Conservation (phyloP, 2,797 vertebrate genomes). For the Trematocara caparti region DNA sequence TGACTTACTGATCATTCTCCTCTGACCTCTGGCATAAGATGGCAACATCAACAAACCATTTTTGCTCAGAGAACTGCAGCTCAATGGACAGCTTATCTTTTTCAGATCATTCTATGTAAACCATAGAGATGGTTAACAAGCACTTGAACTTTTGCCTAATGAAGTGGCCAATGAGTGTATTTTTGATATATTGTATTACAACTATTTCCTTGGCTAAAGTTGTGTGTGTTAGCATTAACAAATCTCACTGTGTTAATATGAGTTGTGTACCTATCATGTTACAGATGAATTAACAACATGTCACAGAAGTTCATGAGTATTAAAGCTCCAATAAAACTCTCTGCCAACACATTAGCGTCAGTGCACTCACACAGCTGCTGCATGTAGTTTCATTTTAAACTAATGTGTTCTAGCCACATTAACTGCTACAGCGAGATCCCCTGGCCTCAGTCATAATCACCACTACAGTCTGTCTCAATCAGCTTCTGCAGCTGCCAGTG, state of each 20-base stretch:
- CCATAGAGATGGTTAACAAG: neutral
- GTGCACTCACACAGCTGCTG: neutral
- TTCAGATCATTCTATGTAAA: neutral
- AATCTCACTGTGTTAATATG: neutral
- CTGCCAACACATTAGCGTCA: neutral
- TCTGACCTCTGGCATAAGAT: neutral
- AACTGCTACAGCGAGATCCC: neutral
- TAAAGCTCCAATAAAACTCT: neutral
- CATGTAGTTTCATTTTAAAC: neutral
- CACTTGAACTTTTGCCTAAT: neutral
- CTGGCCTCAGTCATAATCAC: neutral
- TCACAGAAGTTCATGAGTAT: neutral
- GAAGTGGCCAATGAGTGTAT: neutral
- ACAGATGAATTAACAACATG: neutral
- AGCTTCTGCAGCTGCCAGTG: neutral
- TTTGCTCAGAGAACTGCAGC: neutral
- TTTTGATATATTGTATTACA: neutral
- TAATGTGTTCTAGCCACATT: neutral
- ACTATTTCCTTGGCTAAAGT: neutral
- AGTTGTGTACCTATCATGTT: neutral
- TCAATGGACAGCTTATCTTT: neutral
- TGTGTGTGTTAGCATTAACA: neutral
- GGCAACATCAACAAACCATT: neutral
- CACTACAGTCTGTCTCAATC: neutral
- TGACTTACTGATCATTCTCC: neutral